Conservation (phyloP, 2,888 invertebrate species). For the Adelognathus sp. region DNA sequence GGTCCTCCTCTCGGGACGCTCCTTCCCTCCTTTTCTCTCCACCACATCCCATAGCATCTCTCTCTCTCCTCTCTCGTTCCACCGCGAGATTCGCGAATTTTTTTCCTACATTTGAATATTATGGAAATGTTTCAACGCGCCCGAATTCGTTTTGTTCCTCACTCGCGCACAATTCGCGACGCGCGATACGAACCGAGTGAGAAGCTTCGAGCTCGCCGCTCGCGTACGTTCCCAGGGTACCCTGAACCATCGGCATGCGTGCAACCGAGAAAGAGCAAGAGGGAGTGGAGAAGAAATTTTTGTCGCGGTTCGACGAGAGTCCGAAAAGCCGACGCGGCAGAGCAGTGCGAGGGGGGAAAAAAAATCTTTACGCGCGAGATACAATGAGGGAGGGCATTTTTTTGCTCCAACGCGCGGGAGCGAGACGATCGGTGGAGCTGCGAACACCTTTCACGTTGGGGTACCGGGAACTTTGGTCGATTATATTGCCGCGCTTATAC, state of each 20-base stretch:
- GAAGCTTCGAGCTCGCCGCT: too few species aligned
- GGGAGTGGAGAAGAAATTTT: slow-evolving; percentile 39
- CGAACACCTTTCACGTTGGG: slow-evolving; percentile 15
- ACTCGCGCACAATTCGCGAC: too few species aligned
- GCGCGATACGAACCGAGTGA: too few species aligned
- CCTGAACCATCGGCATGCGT: too few species aligned
- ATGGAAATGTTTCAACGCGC: slow-evolving; percentile 75
- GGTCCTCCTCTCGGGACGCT: slow-evolving; percentile 26
- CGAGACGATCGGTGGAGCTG: background rate
- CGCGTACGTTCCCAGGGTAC: too few species aligned
- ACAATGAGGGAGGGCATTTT: slow-evolving; percentile 7
- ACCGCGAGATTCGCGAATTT: slow-evolving; percentile 64
- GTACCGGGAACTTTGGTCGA: slow-evolving; percentile 14
- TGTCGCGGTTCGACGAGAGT: slow-evolving; percentile 10
- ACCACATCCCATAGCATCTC: slow-evolving; percentile 35
- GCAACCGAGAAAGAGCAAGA: too few species aligned
- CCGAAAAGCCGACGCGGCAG: slow-evolving; percentile 30
- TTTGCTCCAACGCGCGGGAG: background rate
- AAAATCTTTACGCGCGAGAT: slow-evolving; percentile 29
- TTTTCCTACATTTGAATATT: slow-evolving; percentile 80
- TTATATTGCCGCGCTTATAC: slow-evolving; percentile 21
- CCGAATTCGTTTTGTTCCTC: slow-evolving; percentile 23
- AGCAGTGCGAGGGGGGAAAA: slow-evolving; percentile 40
- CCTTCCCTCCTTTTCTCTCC: slow-evolving; percentile 37
- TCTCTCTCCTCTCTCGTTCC: slow-evolving; percentile 43